These are phyloP conservation scores for Euwallacea fornicatus DNA, from an alignment of 1,140 invertebrate genomes.

Conservation along the genomic window DNA sequence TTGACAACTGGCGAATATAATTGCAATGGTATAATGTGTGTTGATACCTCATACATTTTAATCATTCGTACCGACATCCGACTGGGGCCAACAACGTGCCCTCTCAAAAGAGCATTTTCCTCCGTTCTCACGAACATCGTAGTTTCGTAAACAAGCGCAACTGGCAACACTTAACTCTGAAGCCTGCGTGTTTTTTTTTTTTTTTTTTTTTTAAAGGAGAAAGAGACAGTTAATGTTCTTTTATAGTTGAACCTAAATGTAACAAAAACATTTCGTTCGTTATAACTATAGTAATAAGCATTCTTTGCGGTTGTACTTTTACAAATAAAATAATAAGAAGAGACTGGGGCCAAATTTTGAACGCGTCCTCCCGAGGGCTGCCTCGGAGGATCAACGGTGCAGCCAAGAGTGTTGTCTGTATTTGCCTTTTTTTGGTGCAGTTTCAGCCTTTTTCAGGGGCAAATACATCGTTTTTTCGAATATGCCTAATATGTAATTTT, in stretches of 20 bases:
- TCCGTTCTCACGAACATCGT: no score
- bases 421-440: neutral
- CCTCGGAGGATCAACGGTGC: neutral
- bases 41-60: no score
- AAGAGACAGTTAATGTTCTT: no score
- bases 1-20: no score
- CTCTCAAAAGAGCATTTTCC: no score
- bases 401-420: neutral
- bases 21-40: no score
- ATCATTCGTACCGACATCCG: no score
- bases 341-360: conserved; percentile 45
- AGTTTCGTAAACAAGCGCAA: no score
- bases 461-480: neutral
- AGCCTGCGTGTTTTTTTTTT: no score
- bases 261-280: neutral
- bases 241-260: neutral
- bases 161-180: no score
- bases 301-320: conserved; percentile 16
- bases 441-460: neutral
- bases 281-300: conserved; percentile 48
- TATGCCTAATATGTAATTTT: neutral
- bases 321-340: conserved; percentile 28
- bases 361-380: conserved; percentile 17
- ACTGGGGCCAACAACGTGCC: no score
- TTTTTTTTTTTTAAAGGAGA: no score